phyloP scores from a whole-genome alignment of 2,113 vertebrate species.

The Myiopsitta monachus region DNA sequence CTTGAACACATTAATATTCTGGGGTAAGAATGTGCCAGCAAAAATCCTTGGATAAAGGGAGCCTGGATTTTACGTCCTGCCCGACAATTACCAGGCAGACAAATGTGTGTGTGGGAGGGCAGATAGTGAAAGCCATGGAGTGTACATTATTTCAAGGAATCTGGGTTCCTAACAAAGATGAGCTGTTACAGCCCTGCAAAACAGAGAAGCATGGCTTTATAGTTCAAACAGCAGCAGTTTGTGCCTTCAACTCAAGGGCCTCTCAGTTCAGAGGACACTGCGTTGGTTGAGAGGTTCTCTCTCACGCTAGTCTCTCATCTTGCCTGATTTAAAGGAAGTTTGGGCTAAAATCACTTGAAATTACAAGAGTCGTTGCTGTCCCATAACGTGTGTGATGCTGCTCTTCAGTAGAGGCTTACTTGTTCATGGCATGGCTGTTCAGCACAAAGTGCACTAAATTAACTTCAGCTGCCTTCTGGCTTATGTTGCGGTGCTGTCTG shows the following conservation, averaged over 20 bases:
- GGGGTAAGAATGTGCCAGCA: background rate
- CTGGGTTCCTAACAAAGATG: background rate
- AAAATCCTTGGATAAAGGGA: background rate
- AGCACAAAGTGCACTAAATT: background rate
- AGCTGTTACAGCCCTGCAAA: slow-evolving; percentile 5
- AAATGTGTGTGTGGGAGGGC: background rate
- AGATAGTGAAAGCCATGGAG: background rate
- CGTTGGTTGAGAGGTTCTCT: background rate
- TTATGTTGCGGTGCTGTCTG: background rate
- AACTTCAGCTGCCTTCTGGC: background rate
- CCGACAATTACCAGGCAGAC: background rate
- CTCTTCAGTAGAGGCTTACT: background rate
- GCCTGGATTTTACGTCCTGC: background rate
- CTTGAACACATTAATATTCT: background rate
- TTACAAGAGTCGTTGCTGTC: background rate
- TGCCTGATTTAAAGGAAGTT: background rate
- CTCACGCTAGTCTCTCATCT: background rate
- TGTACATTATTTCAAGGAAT: background rate
- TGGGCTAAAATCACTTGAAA: background rate
- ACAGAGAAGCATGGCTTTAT: background rate
- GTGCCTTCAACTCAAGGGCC: background rate
- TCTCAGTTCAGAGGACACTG: background rate
- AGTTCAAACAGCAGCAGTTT: slow-evolving; percentile 11
- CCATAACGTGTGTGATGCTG: fast-evolving
- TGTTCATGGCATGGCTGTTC: background rate